These are phyloP conservation scores for Sarcophaga peregrina DNA, from an alignment of 1,140 invertebrate genomes.

Conservation along the genomic window DNA sequence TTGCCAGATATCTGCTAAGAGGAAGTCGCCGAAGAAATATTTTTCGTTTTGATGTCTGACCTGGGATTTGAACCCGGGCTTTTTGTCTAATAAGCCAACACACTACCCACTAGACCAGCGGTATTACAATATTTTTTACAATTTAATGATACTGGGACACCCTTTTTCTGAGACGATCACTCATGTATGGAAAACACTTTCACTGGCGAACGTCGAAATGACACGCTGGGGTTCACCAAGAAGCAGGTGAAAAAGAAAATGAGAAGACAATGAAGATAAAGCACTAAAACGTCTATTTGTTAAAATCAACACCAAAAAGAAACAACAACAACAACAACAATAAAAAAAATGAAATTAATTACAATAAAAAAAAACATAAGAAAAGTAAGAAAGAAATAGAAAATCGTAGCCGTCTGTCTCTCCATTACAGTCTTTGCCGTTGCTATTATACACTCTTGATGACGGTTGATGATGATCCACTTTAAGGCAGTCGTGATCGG, in stretches of 20 bases:
- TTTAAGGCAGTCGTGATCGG: background rate
- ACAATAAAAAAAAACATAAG: background rate
- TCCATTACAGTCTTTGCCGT: background rate
- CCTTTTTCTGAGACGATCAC: background rate
- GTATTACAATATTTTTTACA: too few species aligned
- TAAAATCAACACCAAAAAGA: too few species aligned
- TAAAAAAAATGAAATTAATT: too few species aligned
- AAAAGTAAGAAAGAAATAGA: background rate
- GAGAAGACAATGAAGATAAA: background rate
- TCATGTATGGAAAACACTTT: constrained; percentile 47
- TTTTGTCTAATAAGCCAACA: too few species aligned
- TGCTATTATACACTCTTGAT: too few species aligned
- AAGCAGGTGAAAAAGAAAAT: background rate
- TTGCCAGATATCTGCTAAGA: too few species aligned
- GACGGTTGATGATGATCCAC: constrained; percentile 30
- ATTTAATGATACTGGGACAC: background rate
- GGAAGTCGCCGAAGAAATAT: too few species aligned
- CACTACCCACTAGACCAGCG: too few species aligned
- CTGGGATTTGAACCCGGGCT: too few species aligned
- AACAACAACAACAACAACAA: too few species aligned
- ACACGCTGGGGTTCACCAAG: constrained; percentile 35
- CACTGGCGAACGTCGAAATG: constrained; percentile 38
- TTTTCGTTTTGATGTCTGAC: too few species aligned
- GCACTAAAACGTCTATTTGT: background rate
- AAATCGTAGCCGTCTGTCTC: background rate